Conservation (phyloP, 2,888 invertebrate species). For the Physocephala rufipes region DNA sequence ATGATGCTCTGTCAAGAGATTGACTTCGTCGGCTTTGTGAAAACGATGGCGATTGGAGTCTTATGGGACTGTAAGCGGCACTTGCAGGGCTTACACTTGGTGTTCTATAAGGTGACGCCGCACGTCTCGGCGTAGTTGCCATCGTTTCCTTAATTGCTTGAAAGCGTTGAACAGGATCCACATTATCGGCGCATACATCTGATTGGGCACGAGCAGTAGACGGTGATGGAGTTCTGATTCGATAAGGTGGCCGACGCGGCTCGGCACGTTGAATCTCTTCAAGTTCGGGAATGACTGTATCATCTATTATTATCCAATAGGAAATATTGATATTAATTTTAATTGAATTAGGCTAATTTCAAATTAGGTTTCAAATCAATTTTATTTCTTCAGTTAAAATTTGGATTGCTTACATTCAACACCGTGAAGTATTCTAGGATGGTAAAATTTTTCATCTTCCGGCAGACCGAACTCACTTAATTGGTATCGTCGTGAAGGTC, state of each 20-base stretch:
- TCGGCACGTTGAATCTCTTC: neutral
- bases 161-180: neutral
- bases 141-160: neutral
- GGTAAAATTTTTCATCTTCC: slow-evolving; percentile 44
- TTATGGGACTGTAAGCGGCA: neutral
- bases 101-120: neutral
- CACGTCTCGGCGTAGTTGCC: too few relatives aligned
- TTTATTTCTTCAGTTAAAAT: too few relatives aligned
- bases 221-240: neutral
- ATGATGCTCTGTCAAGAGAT: neutral
- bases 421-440: slow-evolving; percentile 42
- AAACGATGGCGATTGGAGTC: neutral
- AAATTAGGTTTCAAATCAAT: too few relatives aligned
- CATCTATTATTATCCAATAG: slow-evolving; percentile 1
- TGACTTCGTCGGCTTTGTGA: neutral
- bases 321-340: neutral
- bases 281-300: neutral
- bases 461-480: slow-evolving; percentile 45
- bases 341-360: too few relatives aligned
- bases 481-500: slow-evolving; percentile 36
- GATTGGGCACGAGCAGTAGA: neutral
- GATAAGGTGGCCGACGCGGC: neutral
- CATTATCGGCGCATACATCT: neutral
- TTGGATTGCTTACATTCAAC: slow-evolving; percentile 38
- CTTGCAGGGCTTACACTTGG: neutral